Evolutionary conservation across 2,113 vertebrate species (phyloP).

Genomic region (Scatophagus argus): DNA sequence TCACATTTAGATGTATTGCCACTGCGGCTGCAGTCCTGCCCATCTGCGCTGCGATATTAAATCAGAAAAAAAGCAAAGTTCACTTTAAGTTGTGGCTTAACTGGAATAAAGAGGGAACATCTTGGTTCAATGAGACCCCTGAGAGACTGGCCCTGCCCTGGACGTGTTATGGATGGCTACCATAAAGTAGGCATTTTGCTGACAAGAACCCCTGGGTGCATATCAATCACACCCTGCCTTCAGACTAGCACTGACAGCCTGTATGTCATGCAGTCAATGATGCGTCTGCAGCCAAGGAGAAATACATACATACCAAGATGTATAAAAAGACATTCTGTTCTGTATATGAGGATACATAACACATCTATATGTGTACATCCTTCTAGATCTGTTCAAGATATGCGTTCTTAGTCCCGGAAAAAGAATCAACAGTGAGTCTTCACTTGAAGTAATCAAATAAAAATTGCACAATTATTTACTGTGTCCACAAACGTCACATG

Average conservation of each 20-base stretch:
- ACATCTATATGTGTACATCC: background rate
- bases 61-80: conserved; percentile 44
- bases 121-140: conserved; percentile 59
- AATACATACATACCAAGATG: background rate
- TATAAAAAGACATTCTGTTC: conserved; percentile 12
- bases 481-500: conserved; percentile 14
- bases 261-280: conserved; percentile 50
- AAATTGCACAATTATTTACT: conserved; percentile 13
- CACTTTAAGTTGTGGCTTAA: conserved; percentile 45
- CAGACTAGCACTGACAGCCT: conserved; percentile 40
- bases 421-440: conserved; percentile 1
- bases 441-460: conserved; percentile 10
- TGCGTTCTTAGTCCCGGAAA: background rate
- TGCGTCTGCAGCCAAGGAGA: conserved; percentile 8
- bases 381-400: background rate
- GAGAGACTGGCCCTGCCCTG: conserved; percentile 47
- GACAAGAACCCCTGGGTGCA: conserved; percentile 60
- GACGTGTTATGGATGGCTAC: conserved; percentile 58
- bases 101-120: conserved; percentile 43
- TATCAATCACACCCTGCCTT: conserved; percentile 54
- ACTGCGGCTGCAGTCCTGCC: conserved; percentile 17
- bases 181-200: conserved; percentile 71
- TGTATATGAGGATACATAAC: background rate
- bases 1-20: conserved; percentile 59
- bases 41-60: conserved; percentile 44